phyloP scores from a whole-genome alignment of 2,113 vertebrate species.

The Melospiza melodia region DNA sequence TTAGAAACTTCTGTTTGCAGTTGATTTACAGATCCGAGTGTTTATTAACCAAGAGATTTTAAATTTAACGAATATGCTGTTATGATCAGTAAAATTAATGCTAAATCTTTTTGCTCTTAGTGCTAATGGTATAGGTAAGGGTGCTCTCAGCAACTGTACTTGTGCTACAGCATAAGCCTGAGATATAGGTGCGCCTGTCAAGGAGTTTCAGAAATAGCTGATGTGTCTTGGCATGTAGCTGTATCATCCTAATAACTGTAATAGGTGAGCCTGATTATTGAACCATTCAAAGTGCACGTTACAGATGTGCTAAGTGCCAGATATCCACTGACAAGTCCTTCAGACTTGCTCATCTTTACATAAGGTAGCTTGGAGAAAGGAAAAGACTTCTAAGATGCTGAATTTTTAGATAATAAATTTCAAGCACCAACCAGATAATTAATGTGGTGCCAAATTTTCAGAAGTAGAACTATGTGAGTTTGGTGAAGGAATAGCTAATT shows the following conservation, averaged over 20 bases:
- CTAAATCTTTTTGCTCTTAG: background rate
- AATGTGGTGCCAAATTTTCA: background rate
- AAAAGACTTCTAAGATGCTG: background rate
- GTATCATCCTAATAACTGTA: background rate
- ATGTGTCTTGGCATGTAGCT: background rate
- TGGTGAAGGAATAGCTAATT: background rate
- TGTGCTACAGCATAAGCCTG: background rate
- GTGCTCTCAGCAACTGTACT: background rate
- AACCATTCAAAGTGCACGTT: background rate
- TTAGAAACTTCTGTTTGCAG: slow-evolving; percentile 27
- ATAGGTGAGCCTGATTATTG: background rate
- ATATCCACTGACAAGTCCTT: background rate
- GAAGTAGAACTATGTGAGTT: background rate
- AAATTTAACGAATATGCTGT: background rate
- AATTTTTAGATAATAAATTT: background rate
- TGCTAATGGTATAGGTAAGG: background rate
- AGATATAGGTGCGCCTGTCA: background rate
- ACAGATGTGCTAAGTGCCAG: background rate
- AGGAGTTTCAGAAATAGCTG: background rate
- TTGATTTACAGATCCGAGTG: background rate
- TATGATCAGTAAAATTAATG: background rate
- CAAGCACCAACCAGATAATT: background rate
- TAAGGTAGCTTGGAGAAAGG: background rate
- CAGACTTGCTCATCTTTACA: background rate
- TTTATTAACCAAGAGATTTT: background rate